These are phyloP conservation scores for Percopsis transmontana DNA, from an alignment of 2,113 vertebrate genomes.

Conservation along the genomic window DNA sequence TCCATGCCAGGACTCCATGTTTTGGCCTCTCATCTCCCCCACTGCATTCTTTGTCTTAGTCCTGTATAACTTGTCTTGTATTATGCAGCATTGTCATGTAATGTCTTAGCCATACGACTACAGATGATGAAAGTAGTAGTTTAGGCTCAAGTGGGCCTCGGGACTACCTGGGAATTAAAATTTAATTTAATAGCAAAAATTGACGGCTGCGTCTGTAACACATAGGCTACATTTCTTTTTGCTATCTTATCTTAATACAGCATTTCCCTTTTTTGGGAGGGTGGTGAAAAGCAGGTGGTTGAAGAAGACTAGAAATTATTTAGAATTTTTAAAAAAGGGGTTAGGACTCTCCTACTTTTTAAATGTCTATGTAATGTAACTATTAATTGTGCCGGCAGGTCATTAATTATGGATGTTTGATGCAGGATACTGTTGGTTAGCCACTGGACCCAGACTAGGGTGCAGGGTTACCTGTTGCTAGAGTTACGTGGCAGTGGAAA, in stretches of 20 bases:
- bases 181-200: no score
- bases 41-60: constrained; percentile 8
- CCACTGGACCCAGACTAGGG: constrained; percentile 18
- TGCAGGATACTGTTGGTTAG: constrained; percentile 21
- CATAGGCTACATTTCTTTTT: no score
- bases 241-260: no score
- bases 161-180: no score
- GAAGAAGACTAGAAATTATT: no score
- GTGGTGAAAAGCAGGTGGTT: no score
- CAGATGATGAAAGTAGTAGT: neutral
- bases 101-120: neutral
- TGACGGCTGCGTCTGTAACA: no score
- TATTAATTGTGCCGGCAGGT: constrained; percentile 2
- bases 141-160: constrained; percentile 1
- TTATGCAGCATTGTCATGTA: constrained; percentile 1
- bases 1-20: constrained; percentile 4
- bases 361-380: neutral
- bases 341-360: neutral
- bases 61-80: neutral
- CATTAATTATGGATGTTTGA: constrained; percentile 48
- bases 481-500: constrained; percentile 65
- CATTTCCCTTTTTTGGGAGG: no score
- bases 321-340: no score
- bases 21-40: neutral
- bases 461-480: constrained; percentile 55